Percentiles rank a stretch among this genome's conserved stretches.
Evolutionary conservation across 2,113 vertebrate genomes (phyloP).

Genomic region (Aspiorhynchus laticeps): DNA sequence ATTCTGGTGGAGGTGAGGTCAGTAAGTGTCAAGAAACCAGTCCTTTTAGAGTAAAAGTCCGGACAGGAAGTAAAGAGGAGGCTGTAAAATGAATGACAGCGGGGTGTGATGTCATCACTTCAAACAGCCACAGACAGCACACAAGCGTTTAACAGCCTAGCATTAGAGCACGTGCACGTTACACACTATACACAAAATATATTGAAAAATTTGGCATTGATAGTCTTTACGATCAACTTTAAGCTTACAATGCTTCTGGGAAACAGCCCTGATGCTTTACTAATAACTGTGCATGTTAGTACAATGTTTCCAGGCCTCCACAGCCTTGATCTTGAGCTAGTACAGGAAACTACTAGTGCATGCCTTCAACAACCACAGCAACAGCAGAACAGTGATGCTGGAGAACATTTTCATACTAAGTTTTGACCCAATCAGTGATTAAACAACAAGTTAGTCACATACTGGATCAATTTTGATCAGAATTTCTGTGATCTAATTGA

Average conservation of each 20-base stretch:
- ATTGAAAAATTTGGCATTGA: no score
- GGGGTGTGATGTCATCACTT: neutral
- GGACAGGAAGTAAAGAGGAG: constrained; percentile 28
- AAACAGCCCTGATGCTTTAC: neutral
- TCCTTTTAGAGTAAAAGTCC: constrained; percentile 11
- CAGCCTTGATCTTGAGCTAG: neutral
- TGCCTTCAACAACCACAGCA: neutral
- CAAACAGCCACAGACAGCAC: constrained; percentile 16
- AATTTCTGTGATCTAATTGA: neutral
- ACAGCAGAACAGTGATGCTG: neutral
- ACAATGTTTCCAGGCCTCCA: neutral
- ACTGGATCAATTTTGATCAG: neutral
- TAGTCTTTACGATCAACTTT: no score
- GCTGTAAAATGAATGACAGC: constrained; percentile 2
- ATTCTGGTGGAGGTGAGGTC: neutral
- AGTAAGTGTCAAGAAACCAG: neutral
- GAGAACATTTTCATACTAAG: neutral
- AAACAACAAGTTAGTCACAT: constrained; percentile 2
- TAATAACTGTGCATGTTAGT: neutral
- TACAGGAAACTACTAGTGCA: neutral
- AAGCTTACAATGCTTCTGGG: no score
- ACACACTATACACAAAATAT: neutral
- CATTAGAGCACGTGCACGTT: neutral
- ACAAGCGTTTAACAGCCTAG: neutral
- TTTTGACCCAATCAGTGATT: constrained; percentile 20